Conservation (phyloP, 1,140 invertebrate genomes). For the Macrostomum lignano region DNA sequence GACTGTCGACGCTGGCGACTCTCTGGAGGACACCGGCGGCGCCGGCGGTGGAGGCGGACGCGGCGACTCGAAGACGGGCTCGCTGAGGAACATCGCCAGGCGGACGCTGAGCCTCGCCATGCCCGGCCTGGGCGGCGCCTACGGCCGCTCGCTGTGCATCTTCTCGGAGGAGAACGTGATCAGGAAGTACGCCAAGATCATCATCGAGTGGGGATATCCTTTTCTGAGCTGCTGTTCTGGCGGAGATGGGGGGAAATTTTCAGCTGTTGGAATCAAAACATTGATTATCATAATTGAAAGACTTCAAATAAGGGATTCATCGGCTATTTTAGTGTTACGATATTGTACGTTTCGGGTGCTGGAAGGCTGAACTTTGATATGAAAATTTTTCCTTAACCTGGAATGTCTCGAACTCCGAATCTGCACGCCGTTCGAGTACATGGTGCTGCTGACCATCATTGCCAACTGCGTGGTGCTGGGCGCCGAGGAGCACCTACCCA, state of each 20-base stretch:
- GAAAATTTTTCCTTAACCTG: no score
- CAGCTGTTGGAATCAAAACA: no score
- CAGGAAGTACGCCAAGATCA: conserved; percentile 79
- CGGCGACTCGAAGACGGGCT: conserved; percentile 1
- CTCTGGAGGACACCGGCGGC: no score
- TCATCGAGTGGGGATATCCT: conserved; percentile 94
- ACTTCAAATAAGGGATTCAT: no score
- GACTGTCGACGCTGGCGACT: no score
- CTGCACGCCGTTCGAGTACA: conserved; percentile 98
- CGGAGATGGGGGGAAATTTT: no score
- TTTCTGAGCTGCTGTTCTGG: conserved; percentile 28
- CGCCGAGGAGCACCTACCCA: conserved; percentile 91
- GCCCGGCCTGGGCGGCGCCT: not conserved
- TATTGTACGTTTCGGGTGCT: no score
- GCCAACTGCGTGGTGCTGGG: conserved; percentile 98
- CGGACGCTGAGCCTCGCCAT: not conserved
- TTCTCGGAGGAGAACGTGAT: conserved; percentile 89
- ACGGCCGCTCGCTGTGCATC: conserved; percentile 51
- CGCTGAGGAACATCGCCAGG: not conserved
- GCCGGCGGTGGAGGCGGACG: no score
- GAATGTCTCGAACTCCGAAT: conserved; percentile 11
- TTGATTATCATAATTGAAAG: no score
- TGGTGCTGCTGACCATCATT: conserved; percentile 98
- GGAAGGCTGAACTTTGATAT: no score
- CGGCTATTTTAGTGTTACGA: no score